These are phyloP conservation scores for Rhinolophus sinicus DNA, from an alignment of 2,113 vertebrate species.

Conservation along the genomic window DNA sequence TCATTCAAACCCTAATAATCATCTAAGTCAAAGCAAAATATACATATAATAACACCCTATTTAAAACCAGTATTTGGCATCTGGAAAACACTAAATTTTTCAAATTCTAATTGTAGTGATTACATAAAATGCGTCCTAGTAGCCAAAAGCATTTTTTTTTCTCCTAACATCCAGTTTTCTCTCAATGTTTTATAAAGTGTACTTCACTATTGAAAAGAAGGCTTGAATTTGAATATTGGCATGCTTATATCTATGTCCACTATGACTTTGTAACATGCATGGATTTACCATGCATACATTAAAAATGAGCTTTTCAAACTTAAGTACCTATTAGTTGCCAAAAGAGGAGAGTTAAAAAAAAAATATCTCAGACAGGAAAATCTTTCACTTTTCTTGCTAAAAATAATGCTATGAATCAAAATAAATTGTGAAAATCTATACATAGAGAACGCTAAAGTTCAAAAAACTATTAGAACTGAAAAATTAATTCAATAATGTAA, in stretches of 20 bases:
- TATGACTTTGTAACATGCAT: neutral
- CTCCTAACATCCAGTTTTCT: neutral
- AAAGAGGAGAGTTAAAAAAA: neutral
- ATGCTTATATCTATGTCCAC: neutral
- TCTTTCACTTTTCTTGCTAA: neutral
- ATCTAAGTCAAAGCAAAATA: neutral
- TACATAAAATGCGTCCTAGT: neutral
- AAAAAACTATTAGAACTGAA: too few species aligned
- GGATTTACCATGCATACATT: neutral
- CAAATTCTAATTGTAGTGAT: neutral
- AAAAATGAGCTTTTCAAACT: conserved; percentile 1
- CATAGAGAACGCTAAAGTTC: too few species aligned
- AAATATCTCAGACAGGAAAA: neutral
- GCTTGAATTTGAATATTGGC: neutral
- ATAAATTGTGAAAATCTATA: neutral
- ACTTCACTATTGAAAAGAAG: neutral
- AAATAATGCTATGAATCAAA: neutral
- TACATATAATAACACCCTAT: neutral
- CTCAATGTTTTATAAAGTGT: neutral
- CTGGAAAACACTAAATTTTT: neutral
- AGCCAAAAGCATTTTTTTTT: neutral
- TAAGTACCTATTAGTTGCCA: neutral
- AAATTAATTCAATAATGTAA: too few species aligned
- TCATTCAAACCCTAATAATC: neutral
- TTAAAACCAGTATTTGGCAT: neutral